Base-by-base conservation (phyloP, 2,113 vertebrate species). In the Xiphophorus maculatus region DNA sequence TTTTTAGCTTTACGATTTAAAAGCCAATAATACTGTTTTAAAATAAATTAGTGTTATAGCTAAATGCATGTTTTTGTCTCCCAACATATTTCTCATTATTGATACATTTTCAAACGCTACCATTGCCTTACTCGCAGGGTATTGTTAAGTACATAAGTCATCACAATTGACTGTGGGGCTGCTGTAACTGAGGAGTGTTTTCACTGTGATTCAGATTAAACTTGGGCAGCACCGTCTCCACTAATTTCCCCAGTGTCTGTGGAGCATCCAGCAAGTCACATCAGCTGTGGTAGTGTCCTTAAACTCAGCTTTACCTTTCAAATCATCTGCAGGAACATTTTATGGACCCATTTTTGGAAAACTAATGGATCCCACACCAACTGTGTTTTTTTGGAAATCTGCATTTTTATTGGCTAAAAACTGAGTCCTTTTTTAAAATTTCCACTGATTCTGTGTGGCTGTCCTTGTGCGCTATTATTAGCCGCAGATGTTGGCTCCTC, bases 211-310 rank as follows among this genome's bases (percentile, higher is more conserved):
- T 72, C 74, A 65, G 76, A 70, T 78, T 66, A 81, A 83, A 77
- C 63, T 71, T 71, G 66, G 70, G 69, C 82, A 51, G 76, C 69
- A 37, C 72, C 66, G 71, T 88, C 82, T 79, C 17, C 71, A 73
- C 78, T 85, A 71, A 92, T 91, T 90, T 88, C 87, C 88, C 79
- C 81, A 51, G 83, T 77, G 86, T 65, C 79, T 77, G 69, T 72
- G 75, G 84, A 77, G 70, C 79, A 71, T 72, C 42, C 35, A 29
- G 62, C 19, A 4, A 76, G 73, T 73, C 51, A 77, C 71, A 62
- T 64, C 76, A 67, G 77, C 64, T 69, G 61, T 33, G 77, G 81
- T 69, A 51, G 30, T 76, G 73, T 87, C 73, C 74, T 84, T 77
- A 84, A 85, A 84, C 71, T 83, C 69, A 62, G 12, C 42, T 63